These are phyloP conservation scores for Enteromius unitaeniatus DNA, from an alignment of 2,797 vertebrate genomes.

Conservation along the genomic window DNA sequence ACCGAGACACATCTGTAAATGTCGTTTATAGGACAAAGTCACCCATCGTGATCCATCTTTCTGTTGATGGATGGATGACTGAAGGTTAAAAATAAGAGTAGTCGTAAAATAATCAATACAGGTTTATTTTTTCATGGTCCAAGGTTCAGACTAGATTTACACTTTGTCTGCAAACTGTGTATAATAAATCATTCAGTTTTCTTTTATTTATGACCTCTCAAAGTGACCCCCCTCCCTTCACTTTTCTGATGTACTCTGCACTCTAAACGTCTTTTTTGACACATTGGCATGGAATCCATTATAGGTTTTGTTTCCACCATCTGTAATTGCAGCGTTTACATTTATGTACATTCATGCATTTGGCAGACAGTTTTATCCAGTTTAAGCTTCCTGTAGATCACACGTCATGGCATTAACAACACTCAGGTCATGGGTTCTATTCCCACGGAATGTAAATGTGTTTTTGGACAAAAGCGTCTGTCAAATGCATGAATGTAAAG, in stretches of 20 bases:
- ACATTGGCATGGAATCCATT: constrained; percentile 12
- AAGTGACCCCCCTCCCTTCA: not conserved
- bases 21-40: not conserved
- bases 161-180: not conserved
- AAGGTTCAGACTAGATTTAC: not conserved
- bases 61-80: not conserved
- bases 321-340: not conserved
- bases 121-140: not conserved
- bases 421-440: not conserved
- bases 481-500: not conserved
- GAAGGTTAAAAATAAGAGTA: not conserved
- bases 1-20: not conserved
- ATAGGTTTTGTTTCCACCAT: not conserved
- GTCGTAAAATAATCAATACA: constrained; percentile 30
- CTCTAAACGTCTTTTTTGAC: constrained; percentile 20
- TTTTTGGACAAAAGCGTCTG: not conserved
- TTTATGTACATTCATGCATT: not conserved
- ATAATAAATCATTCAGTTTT: constrained; percentile 4
- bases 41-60: not conserved
- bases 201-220: not conserved
- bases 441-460: not conserved
- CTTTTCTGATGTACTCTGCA: not conserved
- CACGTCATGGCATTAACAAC: not conserved
- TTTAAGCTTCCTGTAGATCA: not conserved
- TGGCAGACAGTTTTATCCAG: not conserved